phyloP scores from a whole-genome alignment of 2,113 vertebrate species.

The Mesocricetus auratus region DNA sequence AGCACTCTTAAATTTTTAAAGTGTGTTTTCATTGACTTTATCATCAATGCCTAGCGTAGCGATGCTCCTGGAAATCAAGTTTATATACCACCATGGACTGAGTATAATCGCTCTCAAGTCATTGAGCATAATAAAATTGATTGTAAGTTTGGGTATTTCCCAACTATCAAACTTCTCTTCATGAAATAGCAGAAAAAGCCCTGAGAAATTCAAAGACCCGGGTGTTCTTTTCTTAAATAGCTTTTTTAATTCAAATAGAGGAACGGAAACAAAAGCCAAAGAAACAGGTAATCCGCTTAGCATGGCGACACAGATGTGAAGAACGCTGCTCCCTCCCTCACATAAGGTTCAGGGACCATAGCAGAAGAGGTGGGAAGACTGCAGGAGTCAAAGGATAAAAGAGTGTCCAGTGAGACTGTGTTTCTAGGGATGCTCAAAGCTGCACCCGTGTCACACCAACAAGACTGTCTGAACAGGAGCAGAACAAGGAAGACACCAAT shows the following conservation, averaged over 20 bases:
- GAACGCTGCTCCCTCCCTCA: not conserved
- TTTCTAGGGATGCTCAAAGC: not conserved
- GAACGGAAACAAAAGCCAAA: not conserved
- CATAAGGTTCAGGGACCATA: not conserved
- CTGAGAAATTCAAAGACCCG: not conserved
- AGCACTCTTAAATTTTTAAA: not conserved
- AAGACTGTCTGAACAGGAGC: not conserved
- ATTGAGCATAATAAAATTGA: not conserved
- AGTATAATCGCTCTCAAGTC: not conserved
- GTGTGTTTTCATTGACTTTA: not conserved
- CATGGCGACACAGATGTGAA: not conserved
- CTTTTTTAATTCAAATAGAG: slow-evolving; percentile 1
- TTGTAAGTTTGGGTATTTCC: not conserved
- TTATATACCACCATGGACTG: not conserved
- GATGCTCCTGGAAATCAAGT: not conserved
- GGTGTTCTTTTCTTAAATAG: not conserved
- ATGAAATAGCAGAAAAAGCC: slow-evolving; percentile 30
- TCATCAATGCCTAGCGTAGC: not conserved
- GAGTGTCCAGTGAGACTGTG: not conserved
- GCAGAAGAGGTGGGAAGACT: not conserved
- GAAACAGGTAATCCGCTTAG: not conserved
- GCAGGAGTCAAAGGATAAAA: not conserved
- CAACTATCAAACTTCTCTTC: not conserved
- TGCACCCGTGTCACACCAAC: not conserved
- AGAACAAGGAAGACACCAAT: not conserved